Base-by-base conservation (phyloP, 2,113 vertebrate genomes). In the Tricholaema leucomelas region DNA sequence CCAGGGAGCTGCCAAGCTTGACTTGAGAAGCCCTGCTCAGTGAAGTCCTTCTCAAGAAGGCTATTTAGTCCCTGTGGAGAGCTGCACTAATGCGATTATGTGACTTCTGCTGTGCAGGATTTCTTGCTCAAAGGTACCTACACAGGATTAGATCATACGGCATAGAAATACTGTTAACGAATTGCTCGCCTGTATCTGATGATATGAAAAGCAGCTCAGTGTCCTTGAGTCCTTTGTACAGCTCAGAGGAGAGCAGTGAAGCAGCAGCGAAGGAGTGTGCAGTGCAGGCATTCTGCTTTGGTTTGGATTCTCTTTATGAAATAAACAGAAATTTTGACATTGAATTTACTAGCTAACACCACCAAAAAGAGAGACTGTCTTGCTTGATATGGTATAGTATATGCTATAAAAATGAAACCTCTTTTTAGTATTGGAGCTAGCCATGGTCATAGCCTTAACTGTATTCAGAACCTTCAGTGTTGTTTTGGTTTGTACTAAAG, bases 81-180 rank as follows among this genome's bases (percentile, higher is more conserved):
- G 90, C 87, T 75, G 42, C 75, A 15, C 83, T 92, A 92, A 94
- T 72, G 58, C 1, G 31, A 92, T 95, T 94, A 88, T 30, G 48
- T 75, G 92, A 63, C 63, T 87, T 92, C 71, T 79, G 83, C 84
- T 92, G 83, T 75, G 90, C 72, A 33, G 67, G 54, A 80, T 80
- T 72, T 90, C 55, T 82, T 76, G 33, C 72, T 92, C 90, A 91
- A 86, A 94, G 84, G 67, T 76, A 44, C 72, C 54, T 80, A 92
- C 87, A 91, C 28, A 44, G 90, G 80, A 88, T 95, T 92, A 91
- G 69, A 70, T 82, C 54, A 46, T 55, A 64, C 11, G 10, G 48
- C 90, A 72, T 40, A 82, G 84, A 95, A 95, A 85, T 72, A 44
- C 59, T 80, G 36, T 72, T 82, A 69, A 44, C 59, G 76, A 82